phyloP scores from a whole-genome alignment of 2,113 vertebrate genomes.

The Trogon melanurus region DNA sequence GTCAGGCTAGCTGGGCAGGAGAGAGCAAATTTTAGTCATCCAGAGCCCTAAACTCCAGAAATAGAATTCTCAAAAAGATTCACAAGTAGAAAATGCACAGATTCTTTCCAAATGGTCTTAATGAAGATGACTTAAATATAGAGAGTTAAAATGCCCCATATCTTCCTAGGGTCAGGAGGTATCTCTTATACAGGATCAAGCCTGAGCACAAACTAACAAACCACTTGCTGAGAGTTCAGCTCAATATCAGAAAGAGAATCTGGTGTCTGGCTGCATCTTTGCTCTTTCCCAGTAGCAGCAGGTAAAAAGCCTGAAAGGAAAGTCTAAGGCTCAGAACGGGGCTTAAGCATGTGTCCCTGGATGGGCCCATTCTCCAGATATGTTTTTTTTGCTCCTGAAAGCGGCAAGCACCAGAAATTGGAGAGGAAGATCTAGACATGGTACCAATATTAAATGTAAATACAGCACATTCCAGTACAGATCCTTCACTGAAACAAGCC shows the following conservation, averaged over 20 bases:
- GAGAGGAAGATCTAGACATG: neutral
- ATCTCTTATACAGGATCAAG: neutral
- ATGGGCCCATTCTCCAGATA: neutral
- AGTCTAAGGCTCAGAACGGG: neutral
- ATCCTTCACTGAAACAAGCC: constrained; percentile 11
- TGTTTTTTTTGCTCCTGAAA: neutral
- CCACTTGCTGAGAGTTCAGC: neutral
- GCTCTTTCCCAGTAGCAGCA: neutral
- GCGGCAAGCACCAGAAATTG: neutral
- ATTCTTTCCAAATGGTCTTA: neutral
- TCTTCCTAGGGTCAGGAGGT: neutral
- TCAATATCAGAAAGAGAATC: neutral
- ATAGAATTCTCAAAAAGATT: neutral
- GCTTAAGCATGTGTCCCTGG: neutral
- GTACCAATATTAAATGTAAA: constrained; percentile 19
- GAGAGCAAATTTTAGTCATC: neutral
- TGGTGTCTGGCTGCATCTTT: neutral
- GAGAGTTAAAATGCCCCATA: neutral
- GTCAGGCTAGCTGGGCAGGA: neutral
- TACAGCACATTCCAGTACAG: neutral
- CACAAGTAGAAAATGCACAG: neutral
- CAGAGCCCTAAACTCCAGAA: neutral
- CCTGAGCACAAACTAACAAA: neutral
- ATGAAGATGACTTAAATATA: neutral
- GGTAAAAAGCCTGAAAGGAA: neutral